These are phyloP conservation scores for Pogonophryne albipinna DNA, from an alignment of 2,797 vertebrate genomes.

Conservation along the genomic window DNA sequence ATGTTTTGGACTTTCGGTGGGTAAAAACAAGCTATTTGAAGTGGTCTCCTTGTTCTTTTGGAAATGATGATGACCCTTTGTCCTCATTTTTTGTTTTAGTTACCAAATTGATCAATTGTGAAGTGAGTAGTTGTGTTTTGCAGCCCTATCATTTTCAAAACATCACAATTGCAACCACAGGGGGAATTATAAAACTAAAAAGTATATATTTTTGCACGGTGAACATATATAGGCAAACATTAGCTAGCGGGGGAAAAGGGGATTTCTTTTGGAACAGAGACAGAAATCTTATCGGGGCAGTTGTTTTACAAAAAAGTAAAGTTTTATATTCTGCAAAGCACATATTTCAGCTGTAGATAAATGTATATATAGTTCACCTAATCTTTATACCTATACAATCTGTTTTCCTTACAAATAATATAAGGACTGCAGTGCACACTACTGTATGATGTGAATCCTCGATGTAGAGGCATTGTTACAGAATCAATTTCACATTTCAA, in stretches of 20 bases:
- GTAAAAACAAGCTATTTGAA: background rate
- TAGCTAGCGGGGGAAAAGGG: background rate
- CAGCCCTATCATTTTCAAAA: too few relatives aligned
- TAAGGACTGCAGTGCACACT: background rate
- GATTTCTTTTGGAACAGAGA: too few relatives aligned
- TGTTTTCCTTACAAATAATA: background rate
- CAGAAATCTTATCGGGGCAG: too few relatives aligned
- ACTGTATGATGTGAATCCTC: background rate
- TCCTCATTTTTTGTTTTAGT: background rate
- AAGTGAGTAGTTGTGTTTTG: background rate
- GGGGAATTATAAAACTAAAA: background rate
- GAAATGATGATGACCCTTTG: background rate
- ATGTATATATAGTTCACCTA: background rate
- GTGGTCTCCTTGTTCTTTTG: background rate
- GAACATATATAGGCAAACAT: background rate
- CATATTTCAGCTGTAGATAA: too few relatives aligned
- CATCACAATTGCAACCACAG: too few relatives aligned
- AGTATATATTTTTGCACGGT: background rate
- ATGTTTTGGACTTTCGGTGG: background rate
- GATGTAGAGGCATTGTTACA: conserved; percentile 18
- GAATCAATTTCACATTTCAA: conserved; percentile 34
- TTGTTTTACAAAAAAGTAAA: background rate
- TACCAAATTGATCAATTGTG: background rate
- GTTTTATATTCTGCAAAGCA: too few relatives aligned
- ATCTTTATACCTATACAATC: background rate